Evolutionary conservation across 2,888 invertebrate species (phyloP), one percentile per base, ranked within the genome.

Genomic region (Noctua comes): DNA sequence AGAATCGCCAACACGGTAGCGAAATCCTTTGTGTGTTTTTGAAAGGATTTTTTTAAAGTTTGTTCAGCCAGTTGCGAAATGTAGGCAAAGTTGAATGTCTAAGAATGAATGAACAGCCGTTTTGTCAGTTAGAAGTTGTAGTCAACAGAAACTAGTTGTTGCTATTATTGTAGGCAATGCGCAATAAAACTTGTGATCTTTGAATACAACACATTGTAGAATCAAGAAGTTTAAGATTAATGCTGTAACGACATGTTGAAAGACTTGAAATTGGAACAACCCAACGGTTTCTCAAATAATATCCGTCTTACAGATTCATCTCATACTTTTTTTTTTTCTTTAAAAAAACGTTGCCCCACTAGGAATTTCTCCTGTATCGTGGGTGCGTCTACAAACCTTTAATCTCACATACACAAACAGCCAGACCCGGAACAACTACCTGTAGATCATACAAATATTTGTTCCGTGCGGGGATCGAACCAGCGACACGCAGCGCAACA

Each of bases 71-170:
- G 54, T 57, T 36, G 54, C 46, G 62, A 62, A 51, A 78, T 69
- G 62, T 43, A 5, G 16, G 48, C 31, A 31, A 68, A 59, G 24
- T 75, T 10, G 57, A 27, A 64, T 64, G 31, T 64, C 68, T 57
- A 5, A 64, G 40, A 27, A 62, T 59, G 27, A 59, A 83, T 40
- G 48, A 48, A 48, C 64, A 48, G 72, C 51, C 65, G 69, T 31
- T 71, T 68, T 77, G 57, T 48, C 36, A 36, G 57, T 72, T 82
- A 31, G 46, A 68, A 64, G 54, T 72, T 48, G 64, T 66, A 70
- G 68, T 73, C n/a, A 70, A 62, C 46, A 18, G 24, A 46, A 78
- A 79, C 79, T 68, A n/a, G 73, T 82, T 83, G 21, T 36, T 48
- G 10, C 51, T 73, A 46, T 62, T 69, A 73, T 69, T 73, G 27